Evolutionary conservation across 2,113 vertebrate genomes (phyloP), one percentile per base, ranked within the genome.

Genomic region (Macquaria australasica): DNA sequence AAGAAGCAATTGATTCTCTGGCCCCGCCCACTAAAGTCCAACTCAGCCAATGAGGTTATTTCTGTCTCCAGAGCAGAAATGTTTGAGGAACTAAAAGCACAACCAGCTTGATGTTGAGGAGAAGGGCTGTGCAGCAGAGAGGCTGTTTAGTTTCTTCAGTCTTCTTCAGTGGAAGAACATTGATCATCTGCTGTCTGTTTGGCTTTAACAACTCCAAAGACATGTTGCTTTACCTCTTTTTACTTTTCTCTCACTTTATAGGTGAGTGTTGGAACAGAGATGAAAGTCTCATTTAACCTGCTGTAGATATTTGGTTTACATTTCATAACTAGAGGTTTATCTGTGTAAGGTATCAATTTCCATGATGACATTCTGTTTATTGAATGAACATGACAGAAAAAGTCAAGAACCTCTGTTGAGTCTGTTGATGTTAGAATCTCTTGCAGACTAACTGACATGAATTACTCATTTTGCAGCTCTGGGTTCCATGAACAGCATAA

Each of bases 381-480:
- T 59, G n/a, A 51, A 70, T 28, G 15, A 1, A 55, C 39, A 34
- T 53, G 45, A 31, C 5, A 69, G 25, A 50, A 51, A 31, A 8
- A 53, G 68, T 53, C 69, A 23, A n/a, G 8, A 60, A 60, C 23
- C 18, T 43, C 14, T 15, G n/a, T 23, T 59, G 4, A 73, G 55
- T 45, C 55, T 60, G 15, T 45, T 31, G 3, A 56, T 73, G 23
- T 28, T 11, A 8, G 39, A 74, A 63, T 63, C 18, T 75, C 18
- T 48, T 37, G 12, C 43, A 76, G 20, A 79, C 62, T n/a, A n/a
- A n/a, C n/a, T 81, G 48, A 83, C 48, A 64, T 72, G 68, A 71
- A 77, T 39, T n/a, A 83, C 39, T 83, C 39, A 78, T 83, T 56
- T 78, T 78, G 50, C 82, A 83, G 82, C 25, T 31, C 62, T 66